Base-by-base conservation (phyloP, 2,888 invertebrate species). In the Cheilosia vulpina region DNA sequence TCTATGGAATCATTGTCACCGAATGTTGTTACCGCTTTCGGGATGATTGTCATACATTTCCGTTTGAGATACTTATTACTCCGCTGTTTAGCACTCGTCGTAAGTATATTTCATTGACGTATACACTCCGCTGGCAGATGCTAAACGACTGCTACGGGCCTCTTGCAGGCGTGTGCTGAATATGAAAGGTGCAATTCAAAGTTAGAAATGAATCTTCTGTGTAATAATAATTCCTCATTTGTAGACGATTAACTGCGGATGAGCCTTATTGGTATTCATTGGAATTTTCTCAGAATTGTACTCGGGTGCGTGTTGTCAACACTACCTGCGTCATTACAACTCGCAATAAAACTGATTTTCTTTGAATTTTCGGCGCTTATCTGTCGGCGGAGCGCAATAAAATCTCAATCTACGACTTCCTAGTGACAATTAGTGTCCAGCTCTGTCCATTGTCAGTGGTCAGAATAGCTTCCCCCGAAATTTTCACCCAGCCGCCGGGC, bases 261-360 rank as follows among this genome's bases (percentile, higher is more conserved):
- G 69, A 76, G 50, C 50, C 63, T 78, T 78, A 75, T 79, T 80
- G 45, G 65, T 62, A 50, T 84, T 75, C 60, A 69, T 53, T 69
- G 41, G 63, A 71, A 79, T 75, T 79, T 84, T 72, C 41, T 65
- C 19, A 31, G 65, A 47, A 43, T 73, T 62, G 41, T 11, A 50
- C 13, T 31, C 15, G n/a, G 2, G 50, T 58, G 27, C 15, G 52
- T 57, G 47, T 47, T 19, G 43, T 31, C 57, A 24, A 43, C 57
- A 21, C 24, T 13, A 58, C 19, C 50, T 71, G 80, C 80, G 75
- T 79, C 84, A 84, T 58, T 34, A n/a, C 21, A 34, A 31, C 24
- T 53, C 2, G 43, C 41, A 63, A 57, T 75, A 68, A 69, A 41
- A 65, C 43, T 6, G 15, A 19, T 45, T 38, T 75, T 66, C 57